Base-by-base conservation (phyloP, 2,888 invertebrate species). In the Pimpla rufipes region DNA sequence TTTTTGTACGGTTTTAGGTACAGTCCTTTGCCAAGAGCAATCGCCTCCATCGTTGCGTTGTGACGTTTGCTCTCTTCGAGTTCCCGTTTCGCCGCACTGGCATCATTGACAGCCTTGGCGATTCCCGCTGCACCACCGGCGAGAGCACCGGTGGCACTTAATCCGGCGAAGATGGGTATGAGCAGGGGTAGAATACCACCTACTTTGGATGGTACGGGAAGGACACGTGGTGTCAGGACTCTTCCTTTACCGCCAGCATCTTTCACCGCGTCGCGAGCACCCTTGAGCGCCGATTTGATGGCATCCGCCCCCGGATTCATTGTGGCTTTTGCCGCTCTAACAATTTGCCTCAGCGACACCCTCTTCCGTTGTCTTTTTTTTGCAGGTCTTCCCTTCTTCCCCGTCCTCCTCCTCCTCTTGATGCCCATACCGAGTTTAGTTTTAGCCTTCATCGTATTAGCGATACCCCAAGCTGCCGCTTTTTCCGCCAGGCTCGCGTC, bases 11-110 rank as follows among this genome's bases (percentile, higher is more conserved):
- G 87, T 74, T 85, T 80, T 42, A 88, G 47, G 81, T 85, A 86
- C n/a, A 88, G 50, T 8, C 91, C 91, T 84, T 89, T 90, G 5
- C 92, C 91, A 35, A 91, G 71, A 35, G 89, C 90, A 67, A 91
- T 90, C 37, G 90, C 86, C 88, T 93, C 92, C 91, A 93, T 92
- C 18, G 81, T 85, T 84, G 85, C 79, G 86, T 93, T 92, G 84
- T 92, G 92, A 8, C 90, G 85, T 57, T 87, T 66, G 16, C 81
- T 85, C 86, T 93, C 91, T 16, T 87, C 84, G n/a, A 13, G 13
- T 11, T 11, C n/a, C 1, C 45, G 45, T 45, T 45, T 45, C n/a
- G 45, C 13, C 3, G 45, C 13, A 4, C n/a, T 45, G n/a, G 45
- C 45, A 4, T 45, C 45, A n/a, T 45, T 45, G 11, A 45, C 45